Percentiles rank a stretch among this genome's conserved stretches.
Evolutionary conservation across 1,140 invertebrate genomes (phyloP).

Genomic region (Heliconius hermathena): DNA sequence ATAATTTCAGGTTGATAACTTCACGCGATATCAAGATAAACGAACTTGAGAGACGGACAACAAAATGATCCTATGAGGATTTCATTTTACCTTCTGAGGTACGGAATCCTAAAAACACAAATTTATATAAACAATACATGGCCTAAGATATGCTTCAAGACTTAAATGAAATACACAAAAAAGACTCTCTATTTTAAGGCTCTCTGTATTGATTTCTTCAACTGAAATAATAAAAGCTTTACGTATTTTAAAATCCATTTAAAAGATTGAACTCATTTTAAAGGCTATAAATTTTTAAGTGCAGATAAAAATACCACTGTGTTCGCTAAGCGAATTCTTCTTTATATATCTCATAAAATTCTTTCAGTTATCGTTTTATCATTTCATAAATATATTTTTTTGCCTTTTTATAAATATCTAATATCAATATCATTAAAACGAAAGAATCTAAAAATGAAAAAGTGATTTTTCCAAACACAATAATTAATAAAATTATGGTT

Average conservation of each 20-base stretch:
- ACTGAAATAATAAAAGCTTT: background rate
- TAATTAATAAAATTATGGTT: too few species aligned
- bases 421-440: too few species aligned
- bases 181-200: background rate
- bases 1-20: too few species aligned
- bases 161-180: background rate
- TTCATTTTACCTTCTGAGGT: too few species aligned
- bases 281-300: slow-evolving; percentile 29
- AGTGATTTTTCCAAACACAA: too few species aligned
- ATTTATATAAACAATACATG: too few species aligned
- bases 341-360: slow-evolving; percentile 22
- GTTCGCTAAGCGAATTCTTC: background rate
- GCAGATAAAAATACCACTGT: slow-evolving; percentile 30
- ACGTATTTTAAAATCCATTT: slow-evolving; percentile 16
- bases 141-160: background rate
- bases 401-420: background rate
- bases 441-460: too few species aligned
- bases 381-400: background rate
- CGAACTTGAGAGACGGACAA: too few species aligned
- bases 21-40: too few species aligned
- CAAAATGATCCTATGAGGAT: too few species aligned
- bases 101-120: too few species aligned
- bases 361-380: background rate
- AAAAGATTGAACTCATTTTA: slow-evolving; percentile 22
- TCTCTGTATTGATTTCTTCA: background rate